phyloP scores from a whole-genome alignment of 2,888 invertebrate species.

The Hymenopus coronatus region DNA sequence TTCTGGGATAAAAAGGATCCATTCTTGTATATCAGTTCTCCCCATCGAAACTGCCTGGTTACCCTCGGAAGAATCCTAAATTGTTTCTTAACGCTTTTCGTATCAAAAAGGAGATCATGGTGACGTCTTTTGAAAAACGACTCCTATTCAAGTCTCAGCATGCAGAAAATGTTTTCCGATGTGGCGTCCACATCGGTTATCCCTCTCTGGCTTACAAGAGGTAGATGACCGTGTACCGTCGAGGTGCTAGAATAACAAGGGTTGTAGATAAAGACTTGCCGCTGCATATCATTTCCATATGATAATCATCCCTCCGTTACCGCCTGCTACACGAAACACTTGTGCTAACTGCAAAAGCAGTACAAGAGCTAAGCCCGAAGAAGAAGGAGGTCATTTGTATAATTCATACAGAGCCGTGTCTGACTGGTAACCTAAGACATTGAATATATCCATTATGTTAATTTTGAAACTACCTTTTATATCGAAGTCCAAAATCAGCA shows the following conservation, averaged over 20 bases:
- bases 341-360: neutral
- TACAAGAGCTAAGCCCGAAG: neutral
- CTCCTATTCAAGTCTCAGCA: constrained; percentile 16
- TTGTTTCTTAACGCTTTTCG: constrained; percentile 7
- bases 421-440: no score
- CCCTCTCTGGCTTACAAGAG: neutral
- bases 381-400: neutral
- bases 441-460: no score
- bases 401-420: no score
- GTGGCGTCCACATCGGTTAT: constrained; percentile 5
- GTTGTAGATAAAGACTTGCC: neutral
- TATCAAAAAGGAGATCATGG: constrained; percentile 5
- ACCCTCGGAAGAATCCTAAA: constrained; percentile 1
- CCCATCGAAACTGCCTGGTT: neutral
- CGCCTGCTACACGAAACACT: neutral
- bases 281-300: constrained; percentile 17
- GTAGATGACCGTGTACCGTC: neutral
- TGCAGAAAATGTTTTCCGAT: constrained; percentile 16
- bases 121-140: constrained; percentile 15
- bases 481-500: no score
- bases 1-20: neutral
- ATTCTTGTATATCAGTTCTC: neutral
- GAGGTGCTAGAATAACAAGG: constrained; percentile 6
- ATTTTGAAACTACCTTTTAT: no score
- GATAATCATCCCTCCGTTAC: neutral